phyloP scores from a whole-genome alignment of 1,140 invertebrate genomes.

The Thaumatotibia leucotreta region DNA sequence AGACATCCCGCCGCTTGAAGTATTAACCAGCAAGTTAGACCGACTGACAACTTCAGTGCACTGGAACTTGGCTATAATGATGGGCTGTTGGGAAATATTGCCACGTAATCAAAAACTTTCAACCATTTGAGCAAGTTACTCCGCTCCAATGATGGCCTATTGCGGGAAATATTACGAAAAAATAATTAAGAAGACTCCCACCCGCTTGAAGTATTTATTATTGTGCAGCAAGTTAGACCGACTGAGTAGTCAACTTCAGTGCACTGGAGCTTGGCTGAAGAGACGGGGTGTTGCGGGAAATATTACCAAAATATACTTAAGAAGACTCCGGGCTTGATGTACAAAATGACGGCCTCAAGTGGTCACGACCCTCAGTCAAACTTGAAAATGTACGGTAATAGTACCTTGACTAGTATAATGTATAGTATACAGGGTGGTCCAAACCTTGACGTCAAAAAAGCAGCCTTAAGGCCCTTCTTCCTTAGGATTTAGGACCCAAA shows the following conservation, averaged over 20 bases:
- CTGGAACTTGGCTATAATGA: neutral
- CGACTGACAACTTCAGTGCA: neutral
- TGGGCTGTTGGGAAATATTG: neutral
- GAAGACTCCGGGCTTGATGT: neutral
- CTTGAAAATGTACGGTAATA: no score
- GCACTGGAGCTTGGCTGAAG: neutral
- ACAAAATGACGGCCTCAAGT: no score
- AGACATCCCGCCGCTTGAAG: neutral
- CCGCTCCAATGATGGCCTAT: no score
- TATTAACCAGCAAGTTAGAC: slow-evolving; percentile 1
- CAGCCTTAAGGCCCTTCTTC: no score
- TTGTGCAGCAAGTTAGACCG: neutral
- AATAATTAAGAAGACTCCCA: neutral
- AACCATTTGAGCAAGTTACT: no score
- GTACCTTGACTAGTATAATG: no score
- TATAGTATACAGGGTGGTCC: no score
- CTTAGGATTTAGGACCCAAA: no score
- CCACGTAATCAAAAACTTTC: no score
- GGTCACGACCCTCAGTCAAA: no score
- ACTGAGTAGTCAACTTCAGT: neutral
- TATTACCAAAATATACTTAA: neutral
- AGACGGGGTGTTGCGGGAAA: neutral
- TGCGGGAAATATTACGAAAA: no score
- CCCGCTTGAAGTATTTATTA: neutral
- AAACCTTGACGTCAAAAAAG: no score